Conservation (phyloP, 2,113 vertebrate species). For the Petromus typicus region DNA sequence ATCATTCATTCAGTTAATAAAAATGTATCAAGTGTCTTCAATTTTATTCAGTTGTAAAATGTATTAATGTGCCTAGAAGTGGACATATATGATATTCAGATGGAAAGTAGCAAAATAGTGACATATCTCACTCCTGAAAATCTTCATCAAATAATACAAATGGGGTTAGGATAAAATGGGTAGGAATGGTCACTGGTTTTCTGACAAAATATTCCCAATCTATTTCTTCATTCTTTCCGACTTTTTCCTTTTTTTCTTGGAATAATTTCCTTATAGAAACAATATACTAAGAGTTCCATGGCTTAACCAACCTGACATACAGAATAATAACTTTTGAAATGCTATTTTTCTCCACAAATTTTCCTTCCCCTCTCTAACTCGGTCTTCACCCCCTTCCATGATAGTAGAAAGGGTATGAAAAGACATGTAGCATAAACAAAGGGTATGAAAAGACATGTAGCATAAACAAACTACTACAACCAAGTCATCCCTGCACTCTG, state of each 20-base stretch:
- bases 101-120: slow-evolving; percentile 10
- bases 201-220: neutral
- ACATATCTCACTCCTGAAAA: neutral
- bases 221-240: slow-evolving; percentile 1
- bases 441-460: neutral
- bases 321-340: neutral
- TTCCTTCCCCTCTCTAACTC: neutral
- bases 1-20: neutral
- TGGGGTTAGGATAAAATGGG: neutral
- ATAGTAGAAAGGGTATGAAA: neutral
- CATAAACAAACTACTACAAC: neutral
- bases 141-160: neutral
- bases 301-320: neutral
- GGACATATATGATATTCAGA: neutral
- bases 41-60: slow-evolving; percentile 11
- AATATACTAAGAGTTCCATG: neutral
- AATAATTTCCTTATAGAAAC: neutral
- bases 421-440: neutral
- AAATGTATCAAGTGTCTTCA: neutral
- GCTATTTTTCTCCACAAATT: neutral
- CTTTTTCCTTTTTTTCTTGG: neutral
- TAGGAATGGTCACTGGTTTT: neutral
- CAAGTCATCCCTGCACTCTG: neutral
- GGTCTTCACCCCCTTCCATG: neutral
- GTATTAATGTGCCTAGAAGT: neutral